phyloP scores from a whole-genome alignment of 2,113 vertebrate species.

The Neolamprologus fasciatus region DNA sequence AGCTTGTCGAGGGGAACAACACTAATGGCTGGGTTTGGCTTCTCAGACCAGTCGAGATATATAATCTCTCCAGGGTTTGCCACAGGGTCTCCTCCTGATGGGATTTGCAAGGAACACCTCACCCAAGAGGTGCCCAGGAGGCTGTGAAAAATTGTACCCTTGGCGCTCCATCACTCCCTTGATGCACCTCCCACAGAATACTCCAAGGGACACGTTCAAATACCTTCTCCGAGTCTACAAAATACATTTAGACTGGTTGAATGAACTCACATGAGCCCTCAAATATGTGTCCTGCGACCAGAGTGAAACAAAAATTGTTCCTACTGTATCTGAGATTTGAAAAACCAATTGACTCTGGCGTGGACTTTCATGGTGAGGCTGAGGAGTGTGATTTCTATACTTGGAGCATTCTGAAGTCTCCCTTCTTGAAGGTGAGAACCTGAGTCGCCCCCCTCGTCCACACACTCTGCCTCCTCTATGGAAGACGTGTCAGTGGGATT shows the following conservation, averaged over 20 bases:
- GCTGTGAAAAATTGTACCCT: background rate
- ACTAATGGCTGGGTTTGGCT: background rate
- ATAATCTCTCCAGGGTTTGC: background rate
- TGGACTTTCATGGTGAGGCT: background rate
- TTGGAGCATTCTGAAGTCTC: background rate
- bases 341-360: background rate
- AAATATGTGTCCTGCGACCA: background rate
- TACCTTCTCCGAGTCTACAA: background rate
- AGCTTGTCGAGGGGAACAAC: fast-evolving
- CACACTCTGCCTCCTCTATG: background rate
- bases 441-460: background rate
- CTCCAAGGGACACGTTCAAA: background rate
- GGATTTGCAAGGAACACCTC: background rate
- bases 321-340: background rate
- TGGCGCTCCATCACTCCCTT: background rate
- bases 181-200: background rate
- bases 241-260: background rate
- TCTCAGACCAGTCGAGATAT: fast-evolving
- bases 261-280: fast-evolving
- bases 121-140: background rate
- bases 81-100: background rate
- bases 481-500: background rate
- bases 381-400: fast-evolving
- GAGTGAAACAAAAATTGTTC: background rate
- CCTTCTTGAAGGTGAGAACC: background rate